These are phyloP conservation scores for Sylvilagus bachmani DNA, from an alignment of 2,113 vertebrate species.

Conservation along the genomic window DNA sequence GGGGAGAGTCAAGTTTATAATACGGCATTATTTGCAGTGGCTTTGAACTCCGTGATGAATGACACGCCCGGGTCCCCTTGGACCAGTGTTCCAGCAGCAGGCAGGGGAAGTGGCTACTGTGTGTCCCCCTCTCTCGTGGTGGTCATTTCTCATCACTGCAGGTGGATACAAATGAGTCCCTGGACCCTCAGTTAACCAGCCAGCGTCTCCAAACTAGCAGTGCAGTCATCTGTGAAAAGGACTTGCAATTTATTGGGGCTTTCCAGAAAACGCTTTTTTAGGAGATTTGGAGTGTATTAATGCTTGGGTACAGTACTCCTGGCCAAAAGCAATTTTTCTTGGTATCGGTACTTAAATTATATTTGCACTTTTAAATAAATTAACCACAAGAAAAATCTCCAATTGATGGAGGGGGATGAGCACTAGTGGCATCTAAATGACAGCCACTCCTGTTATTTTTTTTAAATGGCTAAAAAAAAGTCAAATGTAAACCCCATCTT, in stretches of 20 bases:
- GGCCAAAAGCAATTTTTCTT: slow-evolving; percentile 84
- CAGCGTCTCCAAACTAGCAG: slow-evolving; percentile 84
- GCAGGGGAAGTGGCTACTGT: slow-evolving; percentile 81
- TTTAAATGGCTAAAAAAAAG: slow-evolving; percentile 78
- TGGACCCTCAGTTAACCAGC: slow-evolving; percentile 82
- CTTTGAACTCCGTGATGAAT: slow-evolving; percentile 90
- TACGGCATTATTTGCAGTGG: slow-evolving; percentile 91
- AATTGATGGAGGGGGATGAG: slow-evolving; percentile 59
- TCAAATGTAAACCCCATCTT: slow-evolving; percentile 85
- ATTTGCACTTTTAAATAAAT: slow-evolving; percentile 89
- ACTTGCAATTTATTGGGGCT: slow-evolving; percentile 82
- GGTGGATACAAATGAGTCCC: slow-evolving; percentile 75
- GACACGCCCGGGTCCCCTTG: slow-evolving; percentile 96
- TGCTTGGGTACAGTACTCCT: slow-evolving; percentile 84
- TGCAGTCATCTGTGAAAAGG: slow-evolving; percentile 75
- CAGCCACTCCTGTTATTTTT: slow-evolving; percentile 78
- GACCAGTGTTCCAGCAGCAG: slow-evolving; percentile 90
- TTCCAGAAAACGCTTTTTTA: slow-evolving; percentile 81
- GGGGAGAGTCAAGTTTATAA: slow-evolving; percentile 96
- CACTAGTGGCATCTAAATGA: slow-evolving; percentile 84
- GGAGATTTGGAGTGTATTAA: slow-evolving; percentile 82
- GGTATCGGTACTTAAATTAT: slow-evolving; percentile 85
- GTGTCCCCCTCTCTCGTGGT: slow-evolving; percentile 80
- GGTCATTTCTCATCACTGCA: slow-evolving; percentile 75
- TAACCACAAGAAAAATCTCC: slow-evolving; percentile 81